A percentile compares a stretch with the other conserved stretches of the same genome.
phyloP scores from a whole-genome alignment of 2,797 vertebrate species.

The Danio albolineatus region DNA sequence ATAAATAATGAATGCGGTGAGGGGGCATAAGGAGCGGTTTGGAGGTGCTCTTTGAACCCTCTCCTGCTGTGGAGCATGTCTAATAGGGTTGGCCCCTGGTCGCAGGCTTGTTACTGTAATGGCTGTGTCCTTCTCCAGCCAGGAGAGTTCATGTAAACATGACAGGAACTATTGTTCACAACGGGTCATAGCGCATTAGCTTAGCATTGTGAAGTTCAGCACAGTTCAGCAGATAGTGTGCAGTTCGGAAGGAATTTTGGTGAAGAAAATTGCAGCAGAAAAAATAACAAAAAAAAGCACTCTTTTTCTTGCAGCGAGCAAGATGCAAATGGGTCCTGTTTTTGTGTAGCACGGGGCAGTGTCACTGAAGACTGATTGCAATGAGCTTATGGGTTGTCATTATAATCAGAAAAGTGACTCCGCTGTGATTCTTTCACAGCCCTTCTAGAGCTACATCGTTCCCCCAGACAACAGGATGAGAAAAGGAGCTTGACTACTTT shows the following conservation, averaged over 20 bases:
- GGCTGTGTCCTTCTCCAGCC: constrained; percentile 32
- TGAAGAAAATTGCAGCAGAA: neutral
- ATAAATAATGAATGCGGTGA: constrained; percentile 50
- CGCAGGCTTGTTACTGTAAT: constrained; percentile 49
- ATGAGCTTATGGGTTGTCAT: constrained; percentile 22
- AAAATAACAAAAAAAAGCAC: neutral
- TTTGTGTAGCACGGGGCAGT: neutral
- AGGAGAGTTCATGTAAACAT: constrained; percentile 54
- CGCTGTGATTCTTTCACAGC: neutral
- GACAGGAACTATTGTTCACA: constrained; percentile 40
- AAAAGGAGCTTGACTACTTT: constrained; percentile 18
- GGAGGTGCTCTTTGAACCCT: constrained; percentile 49
- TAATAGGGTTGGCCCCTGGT: constrained; percentile 36
- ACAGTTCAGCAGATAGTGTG: neutral
- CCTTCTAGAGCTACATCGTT: neutral
- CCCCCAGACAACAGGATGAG: neutral
- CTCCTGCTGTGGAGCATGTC: constrained; percentile 37
- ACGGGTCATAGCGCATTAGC: constrained; percentile 21
- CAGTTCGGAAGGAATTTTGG: neutral
- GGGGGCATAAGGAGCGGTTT: constrained; percentile 18
- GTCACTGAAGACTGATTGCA: constrained; percentile 20
- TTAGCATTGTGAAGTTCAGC: constrained; percentile 5
- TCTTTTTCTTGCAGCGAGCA: neutral
- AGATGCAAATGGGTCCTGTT: neutral
- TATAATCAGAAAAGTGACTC: constrained; percentile 34